Evolutionary conservation across 2,797 vertebrate species (phyloP).

Genomic region (Dipus sagitta): DNA sequence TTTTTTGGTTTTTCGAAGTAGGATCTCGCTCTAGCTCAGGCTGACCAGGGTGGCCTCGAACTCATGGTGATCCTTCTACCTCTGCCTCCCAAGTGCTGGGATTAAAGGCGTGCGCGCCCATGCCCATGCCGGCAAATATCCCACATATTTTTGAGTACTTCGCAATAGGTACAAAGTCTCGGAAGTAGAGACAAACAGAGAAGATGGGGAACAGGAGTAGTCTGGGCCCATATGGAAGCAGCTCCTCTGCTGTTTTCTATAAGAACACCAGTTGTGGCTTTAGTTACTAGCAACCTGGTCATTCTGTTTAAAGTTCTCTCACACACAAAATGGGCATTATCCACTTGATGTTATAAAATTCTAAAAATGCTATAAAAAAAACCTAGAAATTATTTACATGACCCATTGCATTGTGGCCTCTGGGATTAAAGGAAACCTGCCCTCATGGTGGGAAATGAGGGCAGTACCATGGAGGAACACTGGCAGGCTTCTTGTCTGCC

Average conservation of each 20-base stretch:
- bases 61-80: too few relatives aligned
- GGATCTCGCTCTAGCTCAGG: too few relatives aligned
- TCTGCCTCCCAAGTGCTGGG: too few relatives aligned
- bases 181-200: background rate
- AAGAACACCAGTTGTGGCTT: background rate
- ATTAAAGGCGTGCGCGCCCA: too few relatives aligned
- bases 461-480: background rate
- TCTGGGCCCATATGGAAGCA: too few relatives aligned
- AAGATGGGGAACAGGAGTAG: fast-evolving
- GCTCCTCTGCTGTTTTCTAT: background rate
- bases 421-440: background rate
- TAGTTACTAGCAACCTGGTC: background rate
- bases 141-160: background rate
- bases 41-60: too few relatives aligned
- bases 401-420: background rate
- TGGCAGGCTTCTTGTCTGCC: background rate
- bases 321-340: background rate
- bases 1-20: too few relatives aligned
- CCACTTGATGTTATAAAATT: slow-evolving; percentile 36
- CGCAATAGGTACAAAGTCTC: background rate
- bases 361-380: slow-evolving; percentile 25
- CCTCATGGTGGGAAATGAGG: background rate
- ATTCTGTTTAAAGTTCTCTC: slow-evolving; percentile 18
- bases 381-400: background rate
- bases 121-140: background rate